These are phyloP conservation scores for Gasterosteus aculeatus DNA, from an alignment of 2,113 vertebrate genomes.

Conservation along the genomic window DNA sequence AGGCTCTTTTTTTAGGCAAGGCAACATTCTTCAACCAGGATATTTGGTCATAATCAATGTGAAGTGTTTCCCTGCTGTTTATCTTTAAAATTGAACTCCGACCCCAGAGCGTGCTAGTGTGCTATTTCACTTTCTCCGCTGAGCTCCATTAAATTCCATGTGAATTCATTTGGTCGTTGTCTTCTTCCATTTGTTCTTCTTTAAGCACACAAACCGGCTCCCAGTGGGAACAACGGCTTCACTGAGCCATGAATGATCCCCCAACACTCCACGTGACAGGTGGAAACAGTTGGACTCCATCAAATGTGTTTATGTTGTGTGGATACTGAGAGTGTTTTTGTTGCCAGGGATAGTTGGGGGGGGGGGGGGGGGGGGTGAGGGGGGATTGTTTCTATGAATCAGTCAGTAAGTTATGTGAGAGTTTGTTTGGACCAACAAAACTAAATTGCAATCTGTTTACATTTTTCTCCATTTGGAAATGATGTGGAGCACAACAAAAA, in stretches of 20 bases:
- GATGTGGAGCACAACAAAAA: not conserved
- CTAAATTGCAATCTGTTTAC: not conserved
- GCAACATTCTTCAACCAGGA: not conserved
- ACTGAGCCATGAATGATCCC: slow-evolving; percentile 14
- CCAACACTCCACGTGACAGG: slow-evolving; percentile 29
- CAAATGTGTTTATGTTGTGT: slow-evolving; percentile 33
- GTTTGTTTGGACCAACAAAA: slow-evolving; percentile 16
- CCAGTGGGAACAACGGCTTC: slow-evolving; percentile 6
- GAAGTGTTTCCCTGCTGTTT: not conserved
- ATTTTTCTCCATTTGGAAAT: not conserved
- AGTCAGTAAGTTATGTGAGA: not conserved
- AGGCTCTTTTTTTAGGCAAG: not conserved
- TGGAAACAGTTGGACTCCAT: slow-evolving; percentile 47
- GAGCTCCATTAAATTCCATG: slow-evolving; percentile 12
- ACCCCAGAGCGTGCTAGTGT: not conserved
- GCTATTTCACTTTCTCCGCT: slow-evolving; percentile 7
- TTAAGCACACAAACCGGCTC: slow-evolving; percentile 17
- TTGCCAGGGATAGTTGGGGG: slow-evolving; percentile 7
- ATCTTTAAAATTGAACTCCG: not conserved
- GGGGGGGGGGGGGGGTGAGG: too few species aligned
- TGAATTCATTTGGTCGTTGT: slow-evolving; percentile 18
- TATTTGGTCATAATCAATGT: not conserved
- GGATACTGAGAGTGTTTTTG: slow-evolving; percentile 12
- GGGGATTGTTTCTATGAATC: slow-evolving; percentile 38
- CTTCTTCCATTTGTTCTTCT: slow-evolving; percentile 28